phyloP scores from a whole-genome alignment of 2,797 vertebrate species.

The Melanotaenia parkinsoni region DNA sequence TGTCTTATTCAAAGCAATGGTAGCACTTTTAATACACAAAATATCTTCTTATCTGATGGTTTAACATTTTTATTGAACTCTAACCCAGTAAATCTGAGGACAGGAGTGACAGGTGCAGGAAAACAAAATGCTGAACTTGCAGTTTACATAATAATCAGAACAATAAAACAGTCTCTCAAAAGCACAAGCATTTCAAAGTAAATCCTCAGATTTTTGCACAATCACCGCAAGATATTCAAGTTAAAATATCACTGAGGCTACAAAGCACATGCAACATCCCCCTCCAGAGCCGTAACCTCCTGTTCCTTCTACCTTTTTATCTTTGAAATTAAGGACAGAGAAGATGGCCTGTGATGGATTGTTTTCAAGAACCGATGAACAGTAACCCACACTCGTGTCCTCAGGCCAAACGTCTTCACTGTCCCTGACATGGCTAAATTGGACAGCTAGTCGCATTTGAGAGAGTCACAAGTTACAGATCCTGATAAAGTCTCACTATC shows the following conservation, averaged over 20 bases:
- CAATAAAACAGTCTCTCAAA: background rate
- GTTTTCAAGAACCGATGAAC: background rate
- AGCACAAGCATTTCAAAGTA: background rate
- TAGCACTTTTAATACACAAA: conserved; percentile 71
- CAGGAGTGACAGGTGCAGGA: background rate
- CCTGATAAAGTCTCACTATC: background rate
- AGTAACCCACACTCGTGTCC: background rate
- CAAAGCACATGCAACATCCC: conserved; percentile 48
- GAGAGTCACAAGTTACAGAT: background rate
- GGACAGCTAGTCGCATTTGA: background rate
- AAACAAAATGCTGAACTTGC: background rate
- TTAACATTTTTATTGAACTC: conserved; percentile 21
- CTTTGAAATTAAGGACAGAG: background rate
- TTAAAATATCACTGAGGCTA: conserved; percentile 23
- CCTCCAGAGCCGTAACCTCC: conserved; percentile 41
- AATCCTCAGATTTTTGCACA: background rate
- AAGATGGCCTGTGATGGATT: background rate
- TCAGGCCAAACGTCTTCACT: background rate
- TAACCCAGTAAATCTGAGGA: background rate
- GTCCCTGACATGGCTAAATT: background rate
- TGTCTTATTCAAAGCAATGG: conserved; percentile 19
- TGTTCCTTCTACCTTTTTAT: background rate
- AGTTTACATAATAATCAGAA: background rate
- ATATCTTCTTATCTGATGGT: conserved; percentile 42
- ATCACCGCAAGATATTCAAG: background rate